Evolutionary conservation across 2,113 vertebrate species (phyloP).

Genomic region (Progne subis): DNA sequence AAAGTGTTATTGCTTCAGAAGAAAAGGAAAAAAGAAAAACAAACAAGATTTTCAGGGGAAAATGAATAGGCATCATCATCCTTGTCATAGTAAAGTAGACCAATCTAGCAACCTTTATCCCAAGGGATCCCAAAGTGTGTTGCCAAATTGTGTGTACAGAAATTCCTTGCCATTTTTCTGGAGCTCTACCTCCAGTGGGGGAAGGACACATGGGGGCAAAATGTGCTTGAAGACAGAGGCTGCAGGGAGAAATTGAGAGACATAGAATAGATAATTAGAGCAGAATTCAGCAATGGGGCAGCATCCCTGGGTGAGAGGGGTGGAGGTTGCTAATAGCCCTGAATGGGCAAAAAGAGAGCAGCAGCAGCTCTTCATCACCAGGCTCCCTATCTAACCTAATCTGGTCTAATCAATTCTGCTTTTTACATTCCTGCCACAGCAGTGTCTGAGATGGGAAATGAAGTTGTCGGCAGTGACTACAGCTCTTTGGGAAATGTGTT

Average conservation of each 20-base stretch:
- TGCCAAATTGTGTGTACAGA: neutral
- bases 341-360: neutral
- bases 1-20: neutral
- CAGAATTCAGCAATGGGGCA: neutral
- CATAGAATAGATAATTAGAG: neutral
- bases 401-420: neutral
- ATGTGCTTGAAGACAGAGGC: neutral
- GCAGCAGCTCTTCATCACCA: neutral
- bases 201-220: neutral
- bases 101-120: neutral
- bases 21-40: neutral
- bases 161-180: neutral
- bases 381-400: neutral
- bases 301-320: neutral
- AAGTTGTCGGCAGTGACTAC: neutral
- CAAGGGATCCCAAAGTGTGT: neutral
- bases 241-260: neutral
- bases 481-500: constrained; percentile 8
- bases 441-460: neutral
- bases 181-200: neutral
- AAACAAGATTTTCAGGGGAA: neutral
- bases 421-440: neutral
- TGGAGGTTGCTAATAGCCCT: neutral
- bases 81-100: neutral
- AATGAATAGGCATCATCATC: neutral